Percentiles rank a stretch among this genome's conserved stretches.
phyloP scores from a whole-genome alignment of 2,888 invertebrate species.

The Griposia aprilina region DNA sequence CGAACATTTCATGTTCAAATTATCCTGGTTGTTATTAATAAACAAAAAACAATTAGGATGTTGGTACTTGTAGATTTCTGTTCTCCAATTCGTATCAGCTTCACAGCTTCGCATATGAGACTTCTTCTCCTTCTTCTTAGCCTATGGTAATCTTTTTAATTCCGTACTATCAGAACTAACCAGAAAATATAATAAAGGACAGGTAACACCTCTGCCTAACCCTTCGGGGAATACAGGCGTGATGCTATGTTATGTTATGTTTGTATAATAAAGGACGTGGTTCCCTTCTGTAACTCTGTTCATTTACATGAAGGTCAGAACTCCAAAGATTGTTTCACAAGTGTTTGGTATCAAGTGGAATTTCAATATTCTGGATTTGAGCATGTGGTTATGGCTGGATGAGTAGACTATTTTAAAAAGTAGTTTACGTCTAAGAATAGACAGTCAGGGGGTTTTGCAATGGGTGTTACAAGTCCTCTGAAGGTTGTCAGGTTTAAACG shows the following conservation, averaged over 20 bases:
- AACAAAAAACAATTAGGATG: background rate
- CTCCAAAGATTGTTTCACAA: constrained; percentile 4
- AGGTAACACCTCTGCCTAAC: too few relatives aligned
- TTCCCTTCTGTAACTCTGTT: background rate
- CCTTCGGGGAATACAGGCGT: too few relatives aligned
- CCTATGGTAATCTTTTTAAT: background rate
- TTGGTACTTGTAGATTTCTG: background rate
- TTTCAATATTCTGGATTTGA: constrained; percentile 19
- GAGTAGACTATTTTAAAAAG: constrained; percentile 10
- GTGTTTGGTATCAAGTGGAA: background rate
- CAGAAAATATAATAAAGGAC: background rate
- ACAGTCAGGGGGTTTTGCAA: background rate
- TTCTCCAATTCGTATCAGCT: background rate
- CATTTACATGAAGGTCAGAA: background rate
- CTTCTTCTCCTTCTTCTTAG: background rate
- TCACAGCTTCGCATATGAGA: background rate
- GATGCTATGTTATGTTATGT: too few relatives aligned
- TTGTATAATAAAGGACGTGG: background rate
- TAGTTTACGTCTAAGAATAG: background rate
- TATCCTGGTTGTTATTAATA: background rate
- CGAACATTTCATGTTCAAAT: background rate
- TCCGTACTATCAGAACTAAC: background rate
- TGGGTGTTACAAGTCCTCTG: background rate
- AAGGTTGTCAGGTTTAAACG: background rate
- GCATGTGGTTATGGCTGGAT: background rate